phyloP scores from a whole-genome alignment of 2,113 vertebrate species.

The Lagopus muta region DNA sequence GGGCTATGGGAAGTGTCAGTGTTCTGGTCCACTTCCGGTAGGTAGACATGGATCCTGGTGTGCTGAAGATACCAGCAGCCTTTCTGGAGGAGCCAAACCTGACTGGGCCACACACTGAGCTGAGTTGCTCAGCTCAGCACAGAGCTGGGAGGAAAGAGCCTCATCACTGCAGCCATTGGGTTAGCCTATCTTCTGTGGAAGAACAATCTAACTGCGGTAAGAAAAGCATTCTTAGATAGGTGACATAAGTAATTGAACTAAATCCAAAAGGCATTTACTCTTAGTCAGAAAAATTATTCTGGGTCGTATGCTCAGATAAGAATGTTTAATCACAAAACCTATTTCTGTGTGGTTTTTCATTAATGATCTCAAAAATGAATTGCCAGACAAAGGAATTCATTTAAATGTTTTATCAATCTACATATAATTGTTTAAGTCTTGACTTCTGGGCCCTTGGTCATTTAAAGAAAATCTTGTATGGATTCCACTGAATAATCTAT shows the following conservation, averaged over 20 bases:
- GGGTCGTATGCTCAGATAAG: not conserved
- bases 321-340: not conserved
- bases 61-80: not conserved
- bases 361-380: conserved; percentile 12
- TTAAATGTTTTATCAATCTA: not conserved
- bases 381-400: conserved; percentile 14
- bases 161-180: not conserved
- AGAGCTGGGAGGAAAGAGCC: not conserved
- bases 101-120: not conserved
- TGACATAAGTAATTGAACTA: conserved; percentile 11
- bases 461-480: not conserved
- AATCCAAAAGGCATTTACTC: not conserved
- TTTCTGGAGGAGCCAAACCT: not conserved
- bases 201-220: not conserved
- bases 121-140: not conserved
- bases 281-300: not conserved
- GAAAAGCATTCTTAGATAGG: not conserved
- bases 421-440: not conserved
- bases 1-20: fast-evolving
- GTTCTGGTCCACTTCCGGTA: not conserved
- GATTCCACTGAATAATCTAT: not conserved
- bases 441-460: not conserved
- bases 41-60: not conserved
- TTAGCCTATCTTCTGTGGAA: not conserved
- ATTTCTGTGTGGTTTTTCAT: not conserved